Evolutionary conservation across 2,888 invertebrate species (phyloP).

Genomic region (Parascotia fuliginaria): DNA sequence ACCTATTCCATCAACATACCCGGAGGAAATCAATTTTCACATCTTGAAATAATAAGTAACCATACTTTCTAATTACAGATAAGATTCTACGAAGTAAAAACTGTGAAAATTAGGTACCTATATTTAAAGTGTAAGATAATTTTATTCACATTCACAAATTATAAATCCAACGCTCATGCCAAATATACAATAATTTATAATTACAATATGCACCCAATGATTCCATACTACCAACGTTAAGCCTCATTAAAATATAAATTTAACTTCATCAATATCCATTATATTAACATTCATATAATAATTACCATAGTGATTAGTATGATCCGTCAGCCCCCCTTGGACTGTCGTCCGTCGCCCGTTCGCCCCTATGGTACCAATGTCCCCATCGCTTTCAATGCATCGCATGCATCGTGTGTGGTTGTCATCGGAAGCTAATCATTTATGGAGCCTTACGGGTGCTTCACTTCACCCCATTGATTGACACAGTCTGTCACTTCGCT

Average conservation of each 20-base stretch:
- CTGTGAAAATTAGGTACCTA: no score
- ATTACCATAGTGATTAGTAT: conserved; percentile 45
- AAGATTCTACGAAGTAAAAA: no score
- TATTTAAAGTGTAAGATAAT: no score
- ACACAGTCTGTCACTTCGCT: conserved; percentile 51
- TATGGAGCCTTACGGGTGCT: conserved; percentile 24
- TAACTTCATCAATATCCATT: conserved; percentile 45
- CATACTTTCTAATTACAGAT: no score
- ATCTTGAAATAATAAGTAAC: no score
- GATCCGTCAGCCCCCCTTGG: conserved; percentile 23
- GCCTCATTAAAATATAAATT: conserved; percentile 43
- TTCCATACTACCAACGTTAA: conserved; percentile 1
- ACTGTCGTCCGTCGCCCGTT: not conserved
- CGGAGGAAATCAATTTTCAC: no score
- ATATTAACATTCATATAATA: conserved; percentile 39
- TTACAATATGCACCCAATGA: conserved; percentile 1
- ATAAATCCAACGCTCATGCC: not conserved
- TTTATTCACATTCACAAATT: not conserved
- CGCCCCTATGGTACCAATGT: not conserved
- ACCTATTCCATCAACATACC: no score
- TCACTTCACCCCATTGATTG: conserved; percentile 51
- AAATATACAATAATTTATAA: conserved; percentile 3
- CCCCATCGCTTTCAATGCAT: conserved; percentile 23
- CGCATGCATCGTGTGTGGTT: conserved; percentile 49
- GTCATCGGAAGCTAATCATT: conserved; percentile 59